phyloP scores from a whole-genome alignment of 2,797 vertebrate genomes.

The Pseudocheirus occidentalis region DNA sequence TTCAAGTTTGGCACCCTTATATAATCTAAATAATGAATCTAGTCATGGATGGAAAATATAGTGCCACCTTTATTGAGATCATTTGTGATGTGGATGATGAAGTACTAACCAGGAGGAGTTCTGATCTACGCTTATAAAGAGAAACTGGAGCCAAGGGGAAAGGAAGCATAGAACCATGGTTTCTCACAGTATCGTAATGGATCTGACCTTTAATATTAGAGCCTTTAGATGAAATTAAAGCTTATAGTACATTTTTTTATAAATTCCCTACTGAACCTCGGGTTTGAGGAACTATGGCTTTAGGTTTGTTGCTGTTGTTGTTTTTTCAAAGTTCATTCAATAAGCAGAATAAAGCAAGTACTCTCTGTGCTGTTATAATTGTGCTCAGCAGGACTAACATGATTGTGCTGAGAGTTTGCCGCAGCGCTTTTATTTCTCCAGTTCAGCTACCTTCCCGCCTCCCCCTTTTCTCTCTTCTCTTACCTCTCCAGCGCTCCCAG shows the following conservation, averaged over 20 bases:
- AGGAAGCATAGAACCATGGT: constrained; percentile 48
- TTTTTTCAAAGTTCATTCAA: constrained; percentile 79
- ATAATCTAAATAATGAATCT: constrained; percentile 59
- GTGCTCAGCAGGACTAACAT: constrained; percentile 82
- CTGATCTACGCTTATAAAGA: constrained; percentile 57
- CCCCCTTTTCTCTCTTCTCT: neutral
- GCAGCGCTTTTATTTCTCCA: neutral
- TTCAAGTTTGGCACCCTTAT: constrained; percentile 40
- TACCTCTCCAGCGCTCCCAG: constrained; percentile 16
- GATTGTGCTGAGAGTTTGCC: constrained; percentile 62
- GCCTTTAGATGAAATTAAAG: constrained; percentile 79
- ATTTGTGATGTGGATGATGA: neutral
- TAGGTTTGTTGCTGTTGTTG: neutral
- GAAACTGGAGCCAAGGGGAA: constrained; percentile 52
- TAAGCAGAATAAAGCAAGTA: constrained; percentile 81
- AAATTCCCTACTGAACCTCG: constrained; percentile 81
- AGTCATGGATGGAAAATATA: constrained; percentile 57
- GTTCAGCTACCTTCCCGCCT: neutral
- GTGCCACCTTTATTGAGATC: constrained; percentile 33
- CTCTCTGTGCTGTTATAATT: constrained; percentile 82
- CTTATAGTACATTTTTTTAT: constrained; percentile 82
- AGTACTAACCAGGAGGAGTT: constrained; percentile 23
- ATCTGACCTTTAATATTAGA: constrained; percentile 82
- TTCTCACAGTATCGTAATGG: constrained; percentile 74
- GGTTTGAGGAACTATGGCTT: neutral